Evolutionary conservation across 2,797 vertebrate genomes (phyloP).

Genomic region (Gastrophryne carolinensis): DNA sequence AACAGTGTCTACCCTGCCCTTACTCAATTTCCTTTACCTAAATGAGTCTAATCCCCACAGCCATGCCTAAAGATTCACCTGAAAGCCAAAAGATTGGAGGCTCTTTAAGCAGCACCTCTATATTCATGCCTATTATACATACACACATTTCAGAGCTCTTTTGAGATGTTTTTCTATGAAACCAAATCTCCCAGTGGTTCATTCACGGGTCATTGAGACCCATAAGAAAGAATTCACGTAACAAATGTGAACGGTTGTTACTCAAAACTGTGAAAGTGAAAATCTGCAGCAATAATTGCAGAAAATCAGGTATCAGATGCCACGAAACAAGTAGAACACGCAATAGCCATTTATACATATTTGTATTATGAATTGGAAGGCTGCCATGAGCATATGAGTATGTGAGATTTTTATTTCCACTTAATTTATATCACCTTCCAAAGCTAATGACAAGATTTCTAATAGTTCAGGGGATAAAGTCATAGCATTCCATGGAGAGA

Average conservation of each 20-base stretch:
- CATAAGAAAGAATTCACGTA: conserved; percentile 1
- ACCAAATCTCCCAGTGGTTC: background rate
- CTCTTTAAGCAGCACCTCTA: too few relatives aligned
- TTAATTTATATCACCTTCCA: background rate
- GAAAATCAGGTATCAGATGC: conserved; percentile 15
- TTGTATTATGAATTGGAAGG: conserved; percentile 25
- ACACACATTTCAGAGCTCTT: too few relatives aligned
- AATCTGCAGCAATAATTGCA: conserved; percentile 17
- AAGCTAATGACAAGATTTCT: background rate
- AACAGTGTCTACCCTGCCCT: too few relatives aligned
- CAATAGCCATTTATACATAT: conserved; percentile 9
- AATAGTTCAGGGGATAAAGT: background rate
- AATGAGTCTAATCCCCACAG: too few relatives aligned
- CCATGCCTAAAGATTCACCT: too few relatives aligned
- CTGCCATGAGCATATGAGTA: conserved; percentile 21
- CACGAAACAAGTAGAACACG: background rate
- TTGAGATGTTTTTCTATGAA: background rate
- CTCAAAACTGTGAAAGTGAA: conserved; percentile 24
- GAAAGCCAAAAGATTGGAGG: too few relatives aligned
- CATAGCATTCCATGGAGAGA: too few relatives aligned
- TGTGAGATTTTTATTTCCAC: conserved; percentile 10
- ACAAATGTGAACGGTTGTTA: conserved; percentile 4
- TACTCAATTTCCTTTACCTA: too few relatives aligned
- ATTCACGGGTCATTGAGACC: background rate
- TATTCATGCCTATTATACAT: too few relatives aligned